Conservation (phyloP, 1,140 invertebrate genomes). For the Cydia fagiglandana region DNA sequence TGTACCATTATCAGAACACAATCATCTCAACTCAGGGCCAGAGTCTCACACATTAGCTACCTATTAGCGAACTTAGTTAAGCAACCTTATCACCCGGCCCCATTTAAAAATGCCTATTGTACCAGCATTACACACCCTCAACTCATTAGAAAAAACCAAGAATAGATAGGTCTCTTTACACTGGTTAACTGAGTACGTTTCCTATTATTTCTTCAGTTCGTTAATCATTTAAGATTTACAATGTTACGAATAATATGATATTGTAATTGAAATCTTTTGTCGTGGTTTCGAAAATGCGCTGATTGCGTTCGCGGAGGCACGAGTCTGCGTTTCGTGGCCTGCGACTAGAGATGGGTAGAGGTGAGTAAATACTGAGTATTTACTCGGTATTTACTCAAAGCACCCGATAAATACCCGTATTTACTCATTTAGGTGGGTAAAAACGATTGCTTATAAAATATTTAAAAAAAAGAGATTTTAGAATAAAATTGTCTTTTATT, state of each 20-base stretch:
- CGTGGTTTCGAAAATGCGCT: constrained; percentile 1
- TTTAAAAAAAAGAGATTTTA: no score
- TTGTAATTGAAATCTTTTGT: constrained; percentile 21
- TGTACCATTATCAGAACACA: constrained; percentile 13
- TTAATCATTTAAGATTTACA: constrained; percentile 23
- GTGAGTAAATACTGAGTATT: no score
- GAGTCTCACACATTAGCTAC: constrained; percentile 24
- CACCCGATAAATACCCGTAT: no score
- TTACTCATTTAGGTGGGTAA: no score
- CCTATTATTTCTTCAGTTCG: constrained; percentile 27
- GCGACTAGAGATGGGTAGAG: no score
- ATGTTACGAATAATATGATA: constrained; percentile 21
- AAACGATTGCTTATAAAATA: no score
- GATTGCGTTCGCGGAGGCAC: background rate
- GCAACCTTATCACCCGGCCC: constrained; percentile 26
- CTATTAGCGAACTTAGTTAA: constrained; percentile 30
- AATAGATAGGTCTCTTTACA: background rate
- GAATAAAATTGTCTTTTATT: no score
- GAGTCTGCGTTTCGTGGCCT: background rate
- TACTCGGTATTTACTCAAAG: no score
- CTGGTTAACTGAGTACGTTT: background rate
- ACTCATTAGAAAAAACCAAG: background rate
- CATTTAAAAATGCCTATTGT: constrained; percentile 11
- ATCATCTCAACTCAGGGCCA: constrained; percentile 12
- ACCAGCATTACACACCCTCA: background rate